Evolutionary conservation across 2,888 invertebrate genomes (phyloP).

Genomic region (Ormia ochracea): DNA sequence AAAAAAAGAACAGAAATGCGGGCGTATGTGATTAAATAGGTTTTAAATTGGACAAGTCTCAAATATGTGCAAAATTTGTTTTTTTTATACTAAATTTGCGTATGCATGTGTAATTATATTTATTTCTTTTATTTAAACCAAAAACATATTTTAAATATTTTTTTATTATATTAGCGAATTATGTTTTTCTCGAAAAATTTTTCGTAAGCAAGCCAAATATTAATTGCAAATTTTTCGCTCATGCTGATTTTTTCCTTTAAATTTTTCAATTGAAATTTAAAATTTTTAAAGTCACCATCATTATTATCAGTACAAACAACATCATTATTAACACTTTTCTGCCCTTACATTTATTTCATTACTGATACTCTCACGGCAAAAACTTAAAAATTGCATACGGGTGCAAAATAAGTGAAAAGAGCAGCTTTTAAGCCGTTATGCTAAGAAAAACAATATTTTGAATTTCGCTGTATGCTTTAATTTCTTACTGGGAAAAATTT

Average conservation of each 20-base stretch:
- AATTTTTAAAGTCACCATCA: background rate
- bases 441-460: background rate
- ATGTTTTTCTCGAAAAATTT: too few relatives aligned
- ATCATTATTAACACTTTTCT: slow-evolving; percentile 2
- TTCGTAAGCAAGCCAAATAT: background rate
- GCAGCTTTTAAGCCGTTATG: background rate
- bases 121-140: too few relatives aligned
- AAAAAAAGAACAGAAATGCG: slow-evolving; percentile 28
- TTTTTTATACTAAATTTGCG: too few relatives aligned
- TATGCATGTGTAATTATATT: too few relatives aligned
- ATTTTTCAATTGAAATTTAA: slow-evolving; percentile 7
- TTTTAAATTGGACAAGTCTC: slow-evolving; percentile 4
- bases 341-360: background rate
- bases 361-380: background rate
- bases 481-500: background rate
- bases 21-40: slow-evolving; percentile 23
- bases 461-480: background rate
- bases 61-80: background rate
- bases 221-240: background rate
- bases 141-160: background rate
- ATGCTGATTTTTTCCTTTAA: background rate
- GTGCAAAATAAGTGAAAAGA: background rate
- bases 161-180: background rate
- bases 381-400: background rate
- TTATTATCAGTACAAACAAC: background rate